A percentile compares a stretch with the other conserved stretches of the same genome.
Conservation (phyloP, 2,113 vertebrate species). For the Antennarius striatus region DNA sequence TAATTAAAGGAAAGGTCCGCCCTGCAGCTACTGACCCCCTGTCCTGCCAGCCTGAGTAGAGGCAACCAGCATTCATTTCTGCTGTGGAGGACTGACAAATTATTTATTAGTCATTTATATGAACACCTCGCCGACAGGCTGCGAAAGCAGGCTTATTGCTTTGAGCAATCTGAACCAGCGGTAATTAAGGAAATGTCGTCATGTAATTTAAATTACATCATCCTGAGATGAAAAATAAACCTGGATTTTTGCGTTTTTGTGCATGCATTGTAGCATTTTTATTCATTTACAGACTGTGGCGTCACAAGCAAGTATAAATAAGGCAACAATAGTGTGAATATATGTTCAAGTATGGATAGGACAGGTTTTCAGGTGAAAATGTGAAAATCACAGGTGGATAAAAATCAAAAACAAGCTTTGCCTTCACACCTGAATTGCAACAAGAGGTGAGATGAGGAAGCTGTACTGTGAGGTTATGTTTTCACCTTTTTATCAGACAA, state of each 20-base stretch:
- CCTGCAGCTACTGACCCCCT: slow-evolving; percentile 61
- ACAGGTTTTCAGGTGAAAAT: too few relatives aligned
- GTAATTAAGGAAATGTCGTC: slow-evolving; percentile 15
- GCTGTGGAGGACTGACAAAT: slow-evolving; percentile 55
- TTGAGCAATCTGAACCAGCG: slow-evolving; percentile 21
- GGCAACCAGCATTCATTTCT: slow-evolving; percentile 60
- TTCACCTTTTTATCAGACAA: neutral
- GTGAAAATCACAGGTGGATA: too few relatives aligned
- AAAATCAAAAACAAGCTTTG: too few relatives aligned
- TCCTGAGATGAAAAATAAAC: neutral
- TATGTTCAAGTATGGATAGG: too few relatives aligned
- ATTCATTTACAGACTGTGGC: too few relatives aligned
- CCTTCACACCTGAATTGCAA: too few relatives aligned
- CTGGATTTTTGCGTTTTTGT: neutral
- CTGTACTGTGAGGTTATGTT: neutral
- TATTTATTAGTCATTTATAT: slow-evolving; percentile 65
- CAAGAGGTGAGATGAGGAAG: too few relatives aligned
- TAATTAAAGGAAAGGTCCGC: slow-evolving; percentile 68
- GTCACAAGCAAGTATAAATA: too few relatives aligned
- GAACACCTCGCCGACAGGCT: slow-evolving; percentile 29
- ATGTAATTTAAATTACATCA: slow-evolving; percentile 21
- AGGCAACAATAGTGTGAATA: too few relatives aligned
- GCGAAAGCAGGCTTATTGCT: slow-evolving; percentile 18
- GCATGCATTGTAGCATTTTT: too few relatives aligned
- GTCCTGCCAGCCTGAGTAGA: slow-evolving; percentile 41